A percentile compares a stretch with the other conserved stretches of the same genome.
phyloP scores from a whole-genome alignment of 1,140 invertebrate genomes.

The Portunus trituberculatus region DNA sequence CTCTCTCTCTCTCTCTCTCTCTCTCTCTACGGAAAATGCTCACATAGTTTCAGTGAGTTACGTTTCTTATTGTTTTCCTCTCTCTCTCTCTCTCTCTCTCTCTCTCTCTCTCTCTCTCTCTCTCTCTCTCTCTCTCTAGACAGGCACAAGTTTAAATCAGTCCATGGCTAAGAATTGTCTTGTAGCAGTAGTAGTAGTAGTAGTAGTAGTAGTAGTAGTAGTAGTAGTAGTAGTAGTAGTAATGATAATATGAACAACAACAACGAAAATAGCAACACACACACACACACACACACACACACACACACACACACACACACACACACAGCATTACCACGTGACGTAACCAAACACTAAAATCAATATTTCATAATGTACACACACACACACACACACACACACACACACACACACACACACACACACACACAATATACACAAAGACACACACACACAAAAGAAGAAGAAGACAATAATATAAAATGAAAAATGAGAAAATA shows the following conservation, averaged over 20 bases:
- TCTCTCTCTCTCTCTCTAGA: too few relatives aligned
- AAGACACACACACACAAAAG: neutral
- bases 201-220: neutral
- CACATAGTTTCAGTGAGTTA: too few relatives aligned
- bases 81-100: neutral
- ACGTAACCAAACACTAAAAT: neutral
- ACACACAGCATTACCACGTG: neutral
- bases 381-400: conserved; percentile 7
- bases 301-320: too few relatives aligned
- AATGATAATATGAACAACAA: too few relatives aligned
- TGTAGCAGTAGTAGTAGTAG: too few relatives aligned
- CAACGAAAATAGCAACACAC: neutral
- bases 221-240: too few relatives aligned
- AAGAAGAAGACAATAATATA: neutral
- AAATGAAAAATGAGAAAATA: neutral
- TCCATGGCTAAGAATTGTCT: too few relatives aligned
- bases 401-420: conserved; percentile 36
- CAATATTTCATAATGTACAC: neutral
- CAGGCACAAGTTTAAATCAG: too few relatives aligned
- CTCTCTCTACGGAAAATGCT: too few relatives aligned
- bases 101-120: conserved; percentile 43
- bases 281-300: too few relatives aligned
- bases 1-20: too few relatives aligned
- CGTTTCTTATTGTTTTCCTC: neutral
- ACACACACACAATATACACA: neutral